phyloP scores from a whole-genome alignment of 2,797 vertebrate species.

The Cyprinella venusta region DNA sequence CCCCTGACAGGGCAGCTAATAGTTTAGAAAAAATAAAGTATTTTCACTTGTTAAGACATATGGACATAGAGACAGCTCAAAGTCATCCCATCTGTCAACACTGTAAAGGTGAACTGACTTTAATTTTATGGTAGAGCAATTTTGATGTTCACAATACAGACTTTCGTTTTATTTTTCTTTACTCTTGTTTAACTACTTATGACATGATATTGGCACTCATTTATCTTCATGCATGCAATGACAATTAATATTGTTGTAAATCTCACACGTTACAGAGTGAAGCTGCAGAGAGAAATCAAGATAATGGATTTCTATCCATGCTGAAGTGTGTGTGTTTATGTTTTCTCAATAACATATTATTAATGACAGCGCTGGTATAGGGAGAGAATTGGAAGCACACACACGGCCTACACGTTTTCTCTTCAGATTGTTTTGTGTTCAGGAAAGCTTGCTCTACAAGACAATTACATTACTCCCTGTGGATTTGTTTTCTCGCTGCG shows the following conservation, averaged over 20 bases:
- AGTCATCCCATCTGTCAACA: neutral
- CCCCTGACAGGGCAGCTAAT: no score
- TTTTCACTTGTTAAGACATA: neutral
- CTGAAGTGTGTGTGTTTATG: conserved; percentile 44
- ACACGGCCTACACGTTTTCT: conserved; percentile 43
- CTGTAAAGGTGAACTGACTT: conserved; percentile 4
- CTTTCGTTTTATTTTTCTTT: conserved; percentile 54
- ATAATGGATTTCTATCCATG: conserved; percentile 31
- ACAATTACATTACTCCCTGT: conserved; percentile 53
- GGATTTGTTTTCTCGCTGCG: conserved; percentile 37
- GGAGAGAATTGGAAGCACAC: conserved; percentile 41
- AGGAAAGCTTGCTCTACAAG: conserved; percentile 43
- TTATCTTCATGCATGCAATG: conserved; percentile 45
- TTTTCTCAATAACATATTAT: conserved; percentile 50
- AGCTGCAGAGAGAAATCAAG: conserved; percentile 5
- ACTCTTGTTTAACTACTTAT: conserved; percentile 30
- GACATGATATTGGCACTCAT: conserved; percentile 52
- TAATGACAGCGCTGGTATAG: conserved; percentile 42
- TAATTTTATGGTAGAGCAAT: conserved; percentile 7
- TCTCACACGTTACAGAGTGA: conserved; percentile 26
- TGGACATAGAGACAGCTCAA: neutral
- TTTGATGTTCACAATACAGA: conserved; percentile 61
- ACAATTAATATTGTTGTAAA: conserved; percentile 35
- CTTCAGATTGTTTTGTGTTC: conserved; percentile 56
- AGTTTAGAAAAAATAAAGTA: neutral